Evolutionary conservation across 2,113 vertebrate genomes (phyloP).

Genomic region (Gobiocypris rarus): DNA sequence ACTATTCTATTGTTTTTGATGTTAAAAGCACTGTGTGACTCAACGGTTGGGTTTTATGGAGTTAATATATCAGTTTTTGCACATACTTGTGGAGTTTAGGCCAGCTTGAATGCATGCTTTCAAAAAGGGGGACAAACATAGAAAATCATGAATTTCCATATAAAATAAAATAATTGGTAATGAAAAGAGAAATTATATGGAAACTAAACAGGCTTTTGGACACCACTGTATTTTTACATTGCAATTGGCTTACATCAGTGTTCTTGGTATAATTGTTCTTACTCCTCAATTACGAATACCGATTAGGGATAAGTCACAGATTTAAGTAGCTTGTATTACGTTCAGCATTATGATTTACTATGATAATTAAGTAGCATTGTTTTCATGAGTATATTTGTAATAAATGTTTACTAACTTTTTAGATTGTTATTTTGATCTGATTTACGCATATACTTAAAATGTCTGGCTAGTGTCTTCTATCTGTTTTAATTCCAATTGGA

Average conservation of each 20-base stretch:
- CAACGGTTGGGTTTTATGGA: background rate
- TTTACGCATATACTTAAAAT: background rate
- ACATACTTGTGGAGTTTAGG: background rate
- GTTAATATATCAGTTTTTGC: background rate
- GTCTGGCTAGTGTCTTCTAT: background rate
- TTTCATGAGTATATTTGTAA: background rate
- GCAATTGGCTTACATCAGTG: background rate
- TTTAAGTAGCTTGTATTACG: background rate
- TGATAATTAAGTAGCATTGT: background rate
- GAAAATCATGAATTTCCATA: background rate
- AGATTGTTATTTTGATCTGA: background rate
- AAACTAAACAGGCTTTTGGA: background rate
- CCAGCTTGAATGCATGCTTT: background rate
- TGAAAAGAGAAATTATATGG: background rate
- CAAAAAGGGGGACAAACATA: background rate
- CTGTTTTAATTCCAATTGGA: background rate
- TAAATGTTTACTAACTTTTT: background rate
- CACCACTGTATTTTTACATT: background rate
- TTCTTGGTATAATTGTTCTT: background rate
- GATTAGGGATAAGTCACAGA: background rate
- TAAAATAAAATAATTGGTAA: background rate
- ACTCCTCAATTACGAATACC: background rate
- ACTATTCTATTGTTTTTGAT: slow-evolving; percentile 75
- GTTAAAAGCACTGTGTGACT: slow-evolving; percentile 71
- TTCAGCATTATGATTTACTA: slow-evolving; percentile 4